phyloP scores from a whole-genome alignment of 1,140 invertebrate genomes.

The Lucilia cuprina region DNA sequence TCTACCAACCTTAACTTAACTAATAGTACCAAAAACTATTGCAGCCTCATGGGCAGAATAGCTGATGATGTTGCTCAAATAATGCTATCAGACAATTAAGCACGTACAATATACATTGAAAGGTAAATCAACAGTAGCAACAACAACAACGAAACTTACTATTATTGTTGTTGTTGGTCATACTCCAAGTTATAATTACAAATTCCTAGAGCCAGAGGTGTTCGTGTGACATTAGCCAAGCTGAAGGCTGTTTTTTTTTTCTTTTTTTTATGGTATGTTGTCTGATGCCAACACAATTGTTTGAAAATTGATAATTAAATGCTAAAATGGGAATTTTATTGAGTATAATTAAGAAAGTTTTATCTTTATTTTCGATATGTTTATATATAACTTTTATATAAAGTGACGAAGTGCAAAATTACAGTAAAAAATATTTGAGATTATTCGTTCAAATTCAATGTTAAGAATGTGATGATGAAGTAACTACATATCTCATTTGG shows the following conservation, averaged over 20 bases:
- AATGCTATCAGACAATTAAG: conserved; percentile 21
- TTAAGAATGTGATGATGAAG: conserved; percentile 22
- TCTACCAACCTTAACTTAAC: not conserved
- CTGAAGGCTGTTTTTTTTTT: not conserved
- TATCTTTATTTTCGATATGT: not conserved
- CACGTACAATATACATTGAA: conserved; percentile 23
- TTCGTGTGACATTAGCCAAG: not conserved
- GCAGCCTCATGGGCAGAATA: not conserved
- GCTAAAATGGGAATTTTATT: conserved; percentile 30
- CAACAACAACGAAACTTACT: not conserved
- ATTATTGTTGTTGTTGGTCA: not conserved
- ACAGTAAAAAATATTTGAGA: conserved; percentile 28
- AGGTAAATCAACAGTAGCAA: not conserved
- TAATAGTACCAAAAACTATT: not conserved
- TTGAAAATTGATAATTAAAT: conserved; percentile 35
- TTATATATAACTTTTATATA: not conserved
- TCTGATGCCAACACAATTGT: not conserved
- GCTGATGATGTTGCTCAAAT: not conserved
- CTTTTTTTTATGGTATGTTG: not conserved
- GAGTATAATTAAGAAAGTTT: conserved; percentile 26
- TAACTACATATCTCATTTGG: not conserved
- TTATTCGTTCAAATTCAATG: conserved; percentile 29
- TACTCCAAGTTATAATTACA: conserved; percentile 17
- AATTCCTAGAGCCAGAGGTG: not conserved
- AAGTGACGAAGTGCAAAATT: not conserved